These are phyloP conservation scores for Chironomus tepperi DNA, from an alignment of 1,140 invertebrate species.

Conservation along the genomic window DNA sequence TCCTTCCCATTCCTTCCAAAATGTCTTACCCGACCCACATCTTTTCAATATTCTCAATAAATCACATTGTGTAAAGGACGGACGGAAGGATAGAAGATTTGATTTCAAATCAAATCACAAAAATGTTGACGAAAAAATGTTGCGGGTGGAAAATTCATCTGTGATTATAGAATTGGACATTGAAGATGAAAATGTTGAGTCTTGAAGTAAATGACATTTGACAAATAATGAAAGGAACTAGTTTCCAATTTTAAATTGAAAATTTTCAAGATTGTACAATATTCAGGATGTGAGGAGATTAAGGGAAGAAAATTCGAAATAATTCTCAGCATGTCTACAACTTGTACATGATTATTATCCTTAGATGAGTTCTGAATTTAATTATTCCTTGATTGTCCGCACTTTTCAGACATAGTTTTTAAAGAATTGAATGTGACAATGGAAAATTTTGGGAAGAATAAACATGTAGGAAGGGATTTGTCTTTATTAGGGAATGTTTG, in stretches of 20 bases:
- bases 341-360: constrained; percentile 5
- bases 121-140: no score
- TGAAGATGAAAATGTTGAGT: background rate
- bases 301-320: background rate
- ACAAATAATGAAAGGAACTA: background rate
- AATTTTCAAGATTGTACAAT: background rate
- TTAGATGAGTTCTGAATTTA: background rate
- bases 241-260: background rate
- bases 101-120: no score
- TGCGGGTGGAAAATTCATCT: no score
- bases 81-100: no score
- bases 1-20: no score
- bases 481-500: no score
- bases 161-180: background rate
- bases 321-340: background rate
- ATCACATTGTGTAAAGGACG: no score
- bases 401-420: background rate
- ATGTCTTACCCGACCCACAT: no score
- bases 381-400: background rate
- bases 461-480: no score
- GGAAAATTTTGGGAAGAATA: no score
- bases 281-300: background rate
- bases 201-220: background rate
- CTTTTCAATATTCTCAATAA: no score
- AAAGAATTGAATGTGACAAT: no score